Evolutionary conservation across 2,888 invertebrate genomes (phyloP), one percentile per base, ranked within the genome.

Genomic region (Tuta absoluta): DNA sequence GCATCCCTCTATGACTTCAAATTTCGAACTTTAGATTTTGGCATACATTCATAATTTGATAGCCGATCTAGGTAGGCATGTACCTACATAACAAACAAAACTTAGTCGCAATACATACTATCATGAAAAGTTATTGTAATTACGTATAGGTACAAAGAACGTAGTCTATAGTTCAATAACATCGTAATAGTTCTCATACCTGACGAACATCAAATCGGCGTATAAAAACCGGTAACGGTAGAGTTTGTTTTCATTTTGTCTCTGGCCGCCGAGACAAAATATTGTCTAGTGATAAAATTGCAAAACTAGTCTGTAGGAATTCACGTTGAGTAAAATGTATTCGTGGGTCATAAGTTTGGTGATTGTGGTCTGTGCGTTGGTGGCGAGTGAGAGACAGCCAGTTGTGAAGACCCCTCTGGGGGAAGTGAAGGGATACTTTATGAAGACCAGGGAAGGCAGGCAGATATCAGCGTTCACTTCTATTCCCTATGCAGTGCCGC

Each of bases 401-500:
- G 65, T 73, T 11, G 87, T 85, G 11, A 74, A 67, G 12, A 87
- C 92, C 0, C 82, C 84, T 60, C 83, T 93, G 63, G 95, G 95
- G 0, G 87, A 89, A 51, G 77, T 94, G 33, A 80, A 86, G 23
- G 95, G 95, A 2, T 87, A 88, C 68, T 89, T 87, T 66, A 83
- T 94, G 84, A 87, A 83, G 67, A 93, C 93, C 0, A 89, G 93
- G 67, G 89, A 81, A 28, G 94, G 94, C 0, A 89, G 92, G 66
- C 85, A 90, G 68, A 92, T 95, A 72, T 83, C 92, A 0, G 94
- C 93, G 0, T 95, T 94, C 74, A 92, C 94, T 63, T 93, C 94
- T 2, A 87, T 95, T 56, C 95, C 95, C 0, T 95, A 93, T 74
- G 95, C 95, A 0, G 73, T 88, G 65, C 93, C 95, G 0, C 95